phyloP scores from a whole-genome alignment of 2,888 invertebrate species.

The Epirrhoe alternata region DNA sequence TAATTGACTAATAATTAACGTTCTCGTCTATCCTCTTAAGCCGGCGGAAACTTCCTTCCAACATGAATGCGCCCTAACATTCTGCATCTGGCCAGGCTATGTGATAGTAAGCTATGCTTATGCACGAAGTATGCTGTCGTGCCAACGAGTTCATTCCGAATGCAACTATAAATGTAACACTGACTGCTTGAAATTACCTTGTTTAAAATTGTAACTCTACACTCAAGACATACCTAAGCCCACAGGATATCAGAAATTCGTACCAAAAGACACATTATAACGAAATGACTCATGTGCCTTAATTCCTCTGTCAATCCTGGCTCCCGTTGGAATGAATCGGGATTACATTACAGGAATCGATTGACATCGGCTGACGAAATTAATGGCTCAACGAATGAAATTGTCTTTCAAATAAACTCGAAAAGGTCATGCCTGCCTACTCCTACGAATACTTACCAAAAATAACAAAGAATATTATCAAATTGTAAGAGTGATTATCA shows the following conservation, averaged over 20 bases:
- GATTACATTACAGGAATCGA: conserved; percentile 31
- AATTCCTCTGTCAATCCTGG: conserved; percentile 27
- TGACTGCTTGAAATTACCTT: background rate
- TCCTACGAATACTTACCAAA: background rate
- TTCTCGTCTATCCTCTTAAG: conserved; percentile 1
- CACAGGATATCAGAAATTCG: background rate
- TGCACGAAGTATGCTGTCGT: conserved; percentile 14
- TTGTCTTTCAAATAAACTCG: background rate
- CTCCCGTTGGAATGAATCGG: conserved; percentile 24
- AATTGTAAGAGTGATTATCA: background rate
- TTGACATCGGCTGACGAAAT: conserved; percentile 18
- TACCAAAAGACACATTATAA: conserved; percentile 6
- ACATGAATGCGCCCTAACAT: conserved; percentile 3
- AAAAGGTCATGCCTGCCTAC: background rate
- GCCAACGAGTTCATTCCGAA: conserved; percentile 9
- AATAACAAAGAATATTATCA: background rate
- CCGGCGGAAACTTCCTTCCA: background rate
- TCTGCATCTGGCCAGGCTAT: conserved; percentile 7
- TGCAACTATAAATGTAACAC: conserved; percentile 1
- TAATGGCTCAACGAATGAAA: conserved; percentile 20
- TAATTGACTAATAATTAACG: too few relatives aligned
- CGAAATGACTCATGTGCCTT: conserved; percentile 26
- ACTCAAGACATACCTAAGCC: background rate
- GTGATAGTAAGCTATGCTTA: conserved; percentile 13
- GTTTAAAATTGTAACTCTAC: background rate